Conservation (phyloP, 2,113 vertebrate species). For the Cynoglossus semilaevis region DNA sequence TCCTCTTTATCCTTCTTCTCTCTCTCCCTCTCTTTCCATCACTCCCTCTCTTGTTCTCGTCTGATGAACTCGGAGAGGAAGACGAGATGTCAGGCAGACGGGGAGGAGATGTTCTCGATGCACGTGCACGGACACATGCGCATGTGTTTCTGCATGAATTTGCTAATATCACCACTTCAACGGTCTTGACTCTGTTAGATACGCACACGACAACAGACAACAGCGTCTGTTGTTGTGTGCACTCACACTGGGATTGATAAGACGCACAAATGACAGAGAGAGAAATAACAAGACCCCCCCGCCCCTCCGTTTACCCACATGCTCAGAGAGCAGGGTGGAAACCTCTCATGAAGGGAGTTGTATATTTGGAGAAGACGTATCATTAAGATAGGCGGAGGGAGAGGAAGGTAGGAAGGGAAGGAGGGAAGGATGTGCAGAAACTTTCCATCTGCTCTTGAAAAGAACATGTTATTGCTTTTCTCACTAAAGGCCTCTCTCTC, state of each 20-base stretch:
- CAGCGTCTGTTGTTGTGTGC: no score
- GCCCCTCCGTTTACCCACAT: slow-evolving; percentile 50
- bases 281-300: slow-evolving; percentile 42
- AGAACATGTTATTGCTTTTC: slow-evolving; percentile 77
- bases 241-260: slow-evolving; percentile 60
- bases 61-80: slow-evolving; percentile 62
- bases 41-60: slow-evolving; percentile 59
- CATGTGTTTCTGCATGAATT: not conserved
- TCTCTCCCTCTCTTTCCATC: slow-evolving; percentile 54
- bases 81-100: slow-evolving; percentile 67
- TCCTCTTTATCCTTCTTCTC: slow-evolving; percentile 39
- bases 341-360: slow-evolving; percentile 84
- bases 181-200: slow-evolving; percentile 15
- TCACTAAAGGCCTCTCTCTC: slow-evolving; percentile 48
- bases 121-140: slow-evolving; percentile 7
- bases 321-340: slow-evolving; percentile 75
- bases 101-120: slow-evolving; percentile 75
- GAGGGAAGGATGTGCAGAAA: slow-evolving; percentile 69
- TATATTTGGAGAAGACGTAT: slow-evolving; percentile 83
- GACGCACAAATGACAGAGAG: slow-evolving; percentile 48
- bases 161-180: not conserved
- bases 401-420: slow-evolving; percentile 44
- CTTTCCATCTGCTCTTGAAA: slow-evolving; percentile 81
- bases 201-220: not conserved
- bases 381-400: slow-evolving; percentile 80